Evolutionary conservation across 2,113 vertebrate genomes (phyloP), one percentile per base, ranked within the genome.

Genomic region (Lycaon pictus): DNA sequence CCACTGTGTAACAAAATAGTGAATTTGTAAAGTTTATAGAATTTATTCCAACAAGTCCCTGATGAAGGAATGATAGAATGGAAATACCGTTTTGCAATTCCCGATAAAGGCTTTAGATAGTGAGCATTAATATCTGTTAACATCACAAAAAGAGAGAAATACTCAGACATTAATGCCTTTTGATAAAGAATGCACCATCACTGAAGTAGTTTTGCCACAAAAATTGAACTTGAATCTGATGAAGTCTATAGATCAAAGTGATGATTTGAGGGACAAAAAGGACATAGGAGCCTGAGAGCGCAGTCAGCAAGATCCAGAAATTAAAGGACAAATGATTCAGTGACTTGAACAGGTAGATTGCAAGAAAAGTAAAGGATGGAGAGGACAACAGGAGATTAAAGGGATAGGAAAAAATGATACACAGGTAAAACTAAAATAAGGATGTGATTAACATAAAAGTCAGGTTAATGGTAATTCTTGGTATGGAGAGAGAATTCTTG

Each of bases 401-500:
- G 11, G 69, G 29, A 71, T 32, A 17, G 79, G 15, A 62, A 88
- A 81, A 67, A 88, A 80, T 51, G 71, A 71, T 56, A 80, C 56
- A 86, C 29, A 88, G 51, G 19, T 93, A 67, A 87, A 88, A 93
- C 29, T 88, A 81, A 88, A 71, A 60, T 81, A 88, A 88, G 53
- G 35, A 80, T 11, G 4, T 93, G 69, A 74, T 85, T 85, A 93
- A 29, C 3, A 2, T 71, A 53, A 88, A 88, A 62, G 27, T 79
- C 55, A 58, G n/a, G 43, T 35, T 72, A 62, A 82, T 72, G 12
- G 55, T 81, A 81, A 32, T 58, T 69, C 23, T 94, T 37, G 37
- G 55, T 32, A 67, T 20, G 22, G 43, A 53, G 29, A 51, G 27
- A 35, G 29, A 62, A 72, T 82, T 81, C 20, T 81, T 51, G 11